phyloP scores from a whole-genome alignment of 2,113 vertebrate species.

The Proteles cristata region DNA sequence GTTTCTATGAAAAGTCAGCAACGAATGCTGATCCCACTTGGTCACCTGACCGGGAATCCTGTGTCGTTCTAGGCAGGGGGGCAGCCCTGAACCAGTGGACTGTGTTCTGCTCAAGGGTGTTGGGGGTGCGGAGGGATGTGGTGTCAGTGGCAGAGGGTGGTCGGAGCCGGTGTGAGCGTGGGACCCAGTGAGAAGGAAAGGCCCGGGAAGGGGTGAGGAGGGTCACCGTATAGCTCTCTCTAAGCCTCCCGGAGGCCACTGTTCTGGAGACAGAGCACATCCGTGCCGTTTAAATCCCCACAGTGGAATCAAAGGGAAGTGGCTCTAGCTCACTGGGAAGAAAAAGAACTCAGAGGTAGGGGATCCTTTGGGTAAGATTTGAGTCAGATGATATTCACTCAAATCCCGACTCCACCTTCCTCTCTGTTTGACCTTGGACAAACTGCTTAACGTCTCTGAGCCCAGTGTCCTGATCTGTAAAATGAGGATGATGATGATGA shows the following conservation, averaged over 20 bases:
- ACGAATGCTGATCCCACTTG: too few species aligned
- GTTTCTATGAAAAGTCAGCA: background rate
- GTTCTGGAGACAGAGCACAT: background rate
- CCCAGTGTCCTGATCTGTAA: background rate
- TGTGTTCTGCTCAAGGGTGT: background rate
- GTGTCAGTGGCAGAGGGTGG: background rate
- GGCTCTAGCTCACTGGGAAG: background rate
- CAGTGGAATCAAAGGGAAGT: background rate
- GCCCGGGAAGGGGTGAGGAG: background rate
- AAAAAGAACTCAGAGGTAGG: background rate
- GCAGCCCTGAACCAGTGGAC: background rate
- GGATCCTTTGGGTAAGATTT: background rate
- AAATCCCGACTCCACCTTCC: background rate
- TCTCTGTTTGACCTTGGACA: background rate
- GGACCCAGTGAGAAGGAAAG: background rate
- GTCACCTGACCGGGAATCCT: background rate
- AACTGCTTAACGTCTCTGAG: background rate
- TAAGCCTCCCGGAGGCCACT: background rate
- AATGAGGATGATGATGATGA: fast-evolving
- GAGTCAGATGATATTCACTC: fast-evolving
- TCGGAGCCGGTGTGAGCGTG: background rate
- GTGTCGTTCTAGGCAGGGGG: background rate
- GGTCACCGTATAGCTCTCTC: too few species aligned
- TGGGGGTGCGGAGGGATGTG: background rate
- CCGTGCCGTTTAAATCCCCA: background rate